A percentile compares a stretch with the other conserved stretches of the same genome.
Conservation (phyloP, 2,888 invertebrate species). For the Drosophila ezoana region DNA sequence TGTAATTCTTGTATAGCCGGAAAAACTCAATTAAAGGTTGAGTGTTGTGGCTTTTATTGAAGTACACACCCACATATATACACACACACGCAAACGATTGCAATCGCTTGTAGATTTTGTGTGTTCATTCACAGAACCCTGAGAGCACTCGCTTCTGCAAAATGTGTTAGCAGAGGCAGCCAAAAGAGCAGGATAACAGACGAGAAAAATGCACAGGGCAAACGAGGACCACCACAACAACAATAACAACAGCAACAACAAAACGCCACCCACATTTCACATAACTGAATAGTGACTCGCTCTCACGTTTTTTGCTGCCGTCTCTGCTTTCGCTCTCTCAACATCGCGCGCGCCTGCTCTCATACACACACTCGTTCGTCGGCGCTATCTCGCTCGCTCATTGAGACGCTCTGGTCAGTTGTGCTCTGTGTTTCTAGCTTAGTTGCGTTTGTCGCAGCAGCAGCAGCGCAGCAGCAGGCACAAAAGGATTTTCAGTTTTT, state of each 20-base stretch:
- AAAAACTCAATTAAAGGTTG: conserved; percentile 75
- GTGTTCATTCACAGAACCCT: conserved; percentile 53
- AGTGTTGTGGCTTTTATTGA: conserved; percentile 63
- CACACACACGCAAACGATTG: conserved; percentile 22
- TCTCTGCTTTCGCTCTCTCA: conserved; percentile 9
- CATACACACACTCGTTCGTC: conserved; percentile 9
- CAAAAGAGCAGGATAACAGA: conserved; percentile 55
- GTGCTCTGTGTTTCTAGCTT: conserved; percentile 53
- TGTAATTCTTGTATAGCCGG: conserved; percentile 66
- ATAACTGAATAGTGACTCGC: conserved; percentile 31
- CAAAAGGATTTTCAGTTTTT: conserved; percentile 53
- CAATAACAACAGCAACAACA: conserved; percentile 39
- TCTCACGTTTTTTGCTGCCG: conserved; percentile 19
- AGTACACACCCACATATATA: conserved; percentile 56
- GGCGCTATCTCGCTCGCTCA: conserved; percentile 17
- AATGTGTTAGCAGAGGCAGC: conserved; percentile 10
- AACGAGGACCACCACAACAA: conserved; percentile 14
- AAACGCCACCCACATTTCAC: conserved; percentile 67
- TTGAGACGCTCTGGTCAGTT: conserved; percentile 39
- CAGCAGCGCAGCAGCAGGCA: conserved; percentile 55
- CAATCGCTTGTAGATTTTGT: conserved; percentile 48
- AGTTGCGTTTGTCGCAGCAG: conserved; percentile 61
- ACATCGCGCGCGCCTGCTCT: conserved; percentile 10
- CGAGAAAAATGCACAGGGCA: conserved; percentile 39
- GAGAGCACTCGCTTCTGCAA: conserved; percentile 20